These are phyloP conservation scores for Heliocidaris tuberculata DNA, from an alignment of 35 echinoderm and acorn worm genomes.

Conservation along the genomic window DNA sequence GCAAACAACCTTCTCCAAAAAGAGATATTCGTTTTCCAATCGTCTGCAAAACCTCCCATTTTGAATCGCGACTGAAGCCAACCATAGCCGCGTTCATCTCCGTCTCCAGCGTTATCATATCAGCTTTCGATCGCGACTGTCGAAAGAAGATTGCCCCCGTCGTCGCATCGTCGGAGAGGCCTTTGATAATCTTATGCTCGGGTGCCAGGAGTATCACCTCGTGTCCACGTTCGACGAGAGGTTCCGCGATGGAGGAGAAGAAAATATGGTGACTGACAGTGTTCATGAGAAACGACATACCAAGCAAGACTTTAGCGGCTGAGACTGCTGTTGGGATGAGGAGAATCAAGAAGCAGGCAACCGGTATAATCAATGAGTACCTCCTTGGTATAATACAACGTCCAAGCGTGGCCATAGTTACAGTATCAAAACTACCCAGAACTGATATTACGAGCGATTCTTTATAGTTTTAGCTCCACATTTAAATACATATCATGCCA, in stretches of 20 bases:
- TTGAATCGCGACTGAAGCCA: background rate
- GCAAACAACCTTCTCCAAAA: background rate
- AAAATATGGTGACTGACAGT: constrained; percentile 27
- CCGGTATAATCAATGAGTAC: background rate
- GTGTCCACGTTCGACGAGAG: constrained; percentile 21
- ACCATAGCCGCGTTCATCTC: background rate
- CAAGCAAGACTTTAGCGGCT: background rate
- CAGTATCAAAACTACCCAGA: no score
- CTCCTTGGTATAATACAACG: no score
- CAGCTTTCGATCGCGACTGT: background rate
- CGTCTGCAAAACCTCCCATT: background rate
- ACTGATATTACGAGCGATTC: no score
- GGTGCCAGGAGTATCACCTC: constrained; percentile 10
- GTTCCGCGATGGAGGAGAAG: background rate
- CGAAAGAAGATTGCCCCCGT: constrained; percentile 11
- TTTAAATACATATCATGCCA: no score
- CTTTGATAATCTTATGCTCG: constrained; percentile 4
- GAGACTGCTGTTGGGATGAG: background rate
- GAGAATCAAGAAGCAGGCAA: background rate
- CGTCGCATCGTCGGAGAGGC: background rate
- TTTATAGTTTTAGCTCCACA: no score
- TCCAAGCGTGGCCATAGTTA: no score
- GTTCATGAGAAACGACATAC: background rate
- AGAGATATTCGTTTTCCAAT: background rate
- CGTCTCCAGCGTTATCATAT: background rate